Base-by-base conservation (phyloP, 2,888 invertebrate species). In the Clivina fossor region DNA sequence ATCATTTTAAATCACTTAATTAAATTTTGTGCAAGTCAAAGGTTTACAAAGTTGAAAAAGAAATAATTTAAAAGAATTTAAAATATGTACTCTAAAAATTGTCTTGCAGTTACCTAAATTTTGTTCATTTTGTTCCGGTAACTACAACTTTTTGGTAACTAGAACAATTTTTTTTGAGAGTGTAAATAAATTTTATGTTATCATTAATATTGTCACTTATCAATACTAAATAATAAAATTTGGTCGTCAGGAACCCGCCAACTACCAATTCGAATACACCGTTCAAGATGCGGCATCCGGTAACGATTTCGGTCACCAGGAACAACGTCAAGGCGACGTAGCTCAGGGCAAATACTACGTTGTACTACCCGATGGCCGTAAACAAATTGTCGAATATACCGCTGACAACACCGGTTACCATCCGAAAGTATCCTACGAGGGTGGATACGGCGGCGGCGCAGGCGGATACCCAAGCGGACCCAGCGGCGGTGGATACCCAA, bases 281-380 rank as follows among this genome's bases (percentile, higher is more conserved):
- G 85, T 86, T 0, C 80, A 80, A 63, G 84, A 84, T 64, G 74
- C 76, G 1, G 72, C 78, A 54, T 83, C 82, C 0, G 85, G 85
- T 0, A 84, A 85, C 60, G 84, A 86, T 64, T 86, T 84, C 71
- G 85, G 84, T 0, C 85, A 85, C 64, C 76, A 79, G 13, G 84
- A 85, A 66, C 76, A 78, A 7, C 81, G 83, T 64, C 80, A 78
- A 63, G 84, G 84, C 2, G 79, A 82, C n/a, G 80, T 80, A 0
- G 83, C 84, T n/a, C 80, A 79, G 59, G 85, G 85, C 9, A 83
- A 82, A 66, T 86, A 86, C 72, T 76, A 81, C 62, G 85, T 86
- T 60, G 78, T 81, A 64, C 75, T 86, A 30, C 85, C 86, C 0
- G 85, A 85, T 60, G 85, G 85, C 4, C 74, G 84, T 55, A 77